Evolutionary conservation across 2,888 invertebrate species (phyloP), one percentile per base, ranked within the genome.

Genomic region (Caenorhabditis wallacei): DNA sequence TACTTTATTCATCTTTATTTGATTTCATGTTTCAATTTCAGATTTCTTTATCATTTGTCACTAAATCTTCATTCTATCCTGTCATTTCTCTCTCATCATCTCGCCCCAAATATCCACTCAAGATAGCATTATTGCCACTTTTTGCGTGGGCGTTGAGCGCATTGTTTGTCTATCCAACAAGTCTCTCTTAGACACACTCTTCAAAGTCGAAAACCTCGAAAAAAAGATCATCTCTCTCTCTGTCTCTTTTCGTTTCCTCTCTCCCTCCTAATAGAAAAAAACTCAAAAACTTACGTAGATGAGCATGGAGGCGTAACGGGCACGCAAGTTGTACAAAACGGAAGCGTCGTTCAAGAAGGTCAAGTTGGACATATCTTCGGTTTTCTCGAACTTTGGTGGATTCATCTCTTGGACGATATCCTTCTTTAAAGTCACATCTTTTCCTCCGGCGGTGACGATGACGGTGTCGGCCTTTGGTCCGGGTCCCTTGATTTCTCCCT

Each of bases 331-430:
- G 95, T 96, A 95, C 94, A 98, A 95, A 93, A 97, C 97, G 93
- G 97, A 97, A 94, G 97, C 97, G 94, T 97, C 97, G 95, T 98
- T 98, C 94, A 97, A 95, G 94, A 97, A 97, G 94, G 97, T 97
- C 95, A 97, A 95, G 94, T 97, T 97, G 83, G 90, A 90, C 90
- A 91, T 91, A 87, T 90, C 90, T 80, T 90, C 90, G 94, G 95
- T 95, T 95, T 97, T 97, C 94, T 97, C 97, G 95, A 96, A 97
- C 95, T 97, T 97, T 93, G 97, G 97, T 92, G 97, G 97, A 94
- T 97, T 97, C 94, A 97, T 97, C 95, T 97, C 97, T 93, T 94
- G 95, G 92, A 97, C 95, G 92, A 95, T 94, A 89, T 96, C 96
- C 95, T 96, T 96, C 94, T 95, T 96, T 93, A 95, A 94, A 91